Evolutionary conservation across 2,888 invertebrate species (phyloP), one percentile per base, ranked within the genome.

Genomic region (Heliconius ismenius): DNA sequence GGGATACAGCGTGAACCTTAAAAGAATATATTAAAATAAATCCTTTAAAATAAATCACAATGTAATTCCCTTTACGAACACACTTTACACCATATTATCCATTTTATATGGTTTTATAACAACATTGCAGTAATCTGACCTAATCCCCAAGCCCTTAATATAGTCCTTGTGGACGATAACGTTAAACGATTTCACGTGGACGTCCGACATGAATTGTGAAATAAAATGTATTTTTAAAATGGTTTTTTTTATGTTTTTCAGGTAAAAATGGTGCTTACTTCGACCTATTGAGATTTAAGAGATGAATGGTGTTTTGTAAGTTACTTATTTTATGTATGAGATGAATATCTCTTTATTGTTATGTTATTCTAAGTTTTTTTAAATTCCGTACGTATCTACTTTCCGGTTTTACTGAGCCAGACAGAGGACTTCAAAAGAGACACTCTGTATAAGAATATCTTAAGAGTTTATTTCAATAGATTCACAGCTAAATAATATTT

Each of bases 171-270:
- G 82, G 79, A 84, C 83, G 79, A 81, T 80, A 87, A 84, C 81
- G 83, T 75, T 83, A 86, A 87, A 84, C 83, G 84, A 86, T 86
- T 86, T 84, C 83, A 85, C 83, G 83, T 82, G 83, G 83, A 74
- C 75, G 73, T n/a, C 49, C 3, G 26, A 68, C 36, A 36, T 36
- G 11, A 32, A n/a, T 54, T 73, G 18, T 73, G n/a, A 18, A 76
- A 39, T 65, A 13, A 36, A 24, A 39, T 15, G 28, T 76, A 65
- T 65, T n/a, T 69, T 43, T 65, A 60, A 62, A 32, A 7, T 24
- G n/a, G 58, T 28, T 74, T 58, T 49, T n/a, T 68, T 76, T 73
- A 70, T 79, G 39, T 79, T 75, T 82, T 79, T 62, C 80, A 81
- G 81, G 81, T 81, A 81, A 81, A 65, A 68, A 72, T 70, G 54